These are phyloP conservation scores for Mustelus asterias DNA, from an alignment of 2,113 vertebrate genomes.

Conservation along the genomic window DNA sequence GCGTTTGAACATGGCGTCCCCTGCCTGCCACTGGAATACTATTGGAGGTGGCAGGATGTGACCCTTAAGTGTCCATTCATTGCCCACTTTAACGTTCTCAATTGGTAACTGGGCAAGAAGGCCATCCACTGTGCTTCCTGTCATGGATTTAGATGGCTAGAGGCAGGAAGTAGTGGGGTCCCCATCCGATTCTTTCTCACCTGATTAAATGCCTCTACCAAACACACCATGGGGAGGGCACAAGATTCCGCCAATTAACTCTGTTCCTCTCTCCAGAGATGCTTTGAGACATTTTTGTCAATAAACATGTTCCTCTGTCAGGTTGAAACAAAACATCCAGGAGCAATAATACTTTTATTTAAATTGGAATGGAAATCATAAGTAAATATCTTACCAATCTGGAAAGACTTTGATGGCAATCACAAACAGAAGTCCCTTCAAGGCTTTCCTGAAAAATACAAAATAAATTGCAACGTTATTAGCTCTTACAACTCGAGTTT, in stretches of 20 bases:
- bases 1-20: too few relatives aligned
- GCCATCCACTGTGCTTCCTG: background rate
- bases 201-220: background rate
- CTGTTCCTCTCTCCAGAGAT: background rate
- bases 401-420: background rate
- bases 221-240: background rate
- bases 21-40: background rate
- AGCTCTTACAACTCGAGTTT: background rate
- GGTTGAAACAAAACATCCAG: too few relatives aligned
- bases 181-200: background rate
- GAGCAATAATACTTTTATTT: background rate
- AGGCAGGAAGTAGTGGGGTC: background rate
- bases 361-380: background rate
- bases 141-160: background rate
- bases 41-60: background rate
- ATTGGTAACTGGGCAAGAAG: background rate
- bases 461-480: background rate
- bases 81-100: background rate
- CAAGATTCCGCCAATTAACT: background rate
- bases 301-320: background rate
- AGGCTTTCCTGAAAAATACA: constrained; percentile 16
- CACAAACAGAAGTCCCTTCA: background rate
- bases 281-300: background rate
- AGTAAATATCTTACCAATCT: background rate
- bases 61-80: background rate